Base-by-base conservation (phyloP, 2,797 vertebrate genomes). In the Antennarius maculatus region DNA sequence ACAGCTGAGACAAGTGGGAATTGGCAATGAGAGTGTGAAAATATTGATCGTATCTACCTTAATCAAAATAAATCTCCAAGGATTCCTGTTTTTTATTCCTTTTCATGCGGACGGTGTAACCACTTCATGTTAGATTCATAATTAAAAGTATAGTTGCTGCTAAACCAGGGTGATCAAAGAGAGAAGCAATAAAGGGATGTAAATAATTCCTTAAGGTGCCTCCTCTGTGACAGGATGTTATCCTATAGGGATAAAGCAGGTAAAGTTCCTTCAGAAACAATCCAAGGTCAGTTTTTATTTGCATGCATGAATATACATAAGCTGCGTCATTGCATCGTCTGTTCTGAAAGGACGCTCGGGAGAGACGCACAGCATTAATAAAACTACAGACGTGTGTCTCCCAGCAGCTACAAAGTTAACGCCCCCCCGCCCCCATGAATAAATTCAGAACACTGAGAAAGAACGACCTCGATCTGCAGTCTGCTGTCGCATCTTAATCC, bases 271-370 rank as follows among this genome's bases (percentile, higher is more conserved):
- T 31, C 23, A 54, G 49, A 68, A 48, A 68, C 49, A 39, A 17
- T 62, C 47, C 48, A 49, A 75, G 46, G 64, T 53, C 34, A 41
- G 41, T 47, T 2, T 37, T 23, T 4, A 81, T 89, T 89, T 83
- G 71, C 78, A 86, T 87, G 63, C 14, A 83, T 91, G 71, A 85
- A 87, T 88, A 89, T 91, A 69, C 47, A 89, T 81, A 46, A 57
- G 39, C 39, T 67, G 68, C 78, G 39, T 34, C 39, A 14, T 27
- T 16, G 23, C 4, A 48, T 16, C 17, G 54, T 3, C 42, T 18
- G 49, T 51, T 45, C 59, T 2, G 23, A 48, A 66, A 17, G 65
- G 51, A 49, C 57, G 61, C 53, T 48, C 12, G 0, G 61, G 11
- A 43, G 74, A 74, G 69, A 74, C 60, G 75, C 74, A 82, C 46